Percentiles rank a stretch among this genome's conserved stretches.
Conservation (phyloP, 92 coral and sea anemone species). For the Palythoa grandiflora region DNA sequence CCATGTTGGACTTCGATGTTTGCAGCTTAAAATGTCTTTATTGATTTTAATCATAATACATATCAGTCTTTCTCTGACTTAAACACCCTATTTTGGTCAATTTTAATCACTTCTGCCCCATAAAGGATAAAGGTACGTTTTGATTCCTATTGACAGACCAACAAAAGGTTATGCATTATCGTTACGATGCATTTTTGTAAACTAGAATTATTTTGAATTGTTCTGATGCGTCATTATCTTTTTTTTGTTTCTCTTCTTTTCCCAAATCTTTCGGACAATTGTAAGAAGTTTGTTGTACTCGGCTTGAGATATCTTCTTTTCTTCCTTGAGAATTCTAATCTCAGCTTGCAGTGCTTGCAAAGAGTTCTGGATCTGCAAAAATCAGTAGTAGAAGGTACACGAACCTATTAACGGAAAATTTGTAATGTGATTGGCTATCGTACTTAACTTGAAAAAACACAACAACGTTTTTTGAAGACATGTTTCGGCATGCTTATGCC, state of each 20-base stretch:
- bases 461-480: too few relatives aligned
- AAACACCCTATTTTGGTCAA: too few relatives aligned
- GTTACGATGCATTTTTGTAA: neutral
- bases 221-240: neutral
- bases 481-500: too few relatives aligned
- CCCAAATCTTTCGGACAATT: conserved; percentile 2
- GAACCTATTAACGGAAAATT: neutral
- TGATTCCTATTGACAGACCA: too few relatives aligned
- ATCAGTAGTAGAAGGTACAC: neutral
- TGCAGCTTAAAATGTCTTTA: too few relatives aligned
- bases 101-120: too few relatives aligned
- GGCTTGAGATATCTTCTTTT: conserved; percentile 14
- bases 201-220: neutral
- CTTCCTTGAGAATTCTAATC: neutral
- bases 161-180: neutral
- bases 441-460: too few relatives aligned
- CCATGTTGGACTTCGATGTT: too few relatives aligned
- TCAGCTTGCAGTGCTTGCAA: neutral
- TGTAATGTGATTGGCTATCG: neutral
- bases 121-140: too few relatives aligned
- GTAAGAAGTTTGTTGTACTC: neutral
- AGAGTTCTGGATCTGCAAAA: conserved; percentile 1
- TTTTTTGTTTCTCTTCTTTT: neutral
- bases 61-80: too few relatives aligned
- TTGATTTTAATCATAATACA: too few relatives aligned